Percentiles rank a stretch among this genome's conserved stretches.
These are phyloP conservation scores for Harpagoxenus sublaevis DNA, from an alignment of 2,888 invertebrate species.

Conservation along the genomic window DNA sequence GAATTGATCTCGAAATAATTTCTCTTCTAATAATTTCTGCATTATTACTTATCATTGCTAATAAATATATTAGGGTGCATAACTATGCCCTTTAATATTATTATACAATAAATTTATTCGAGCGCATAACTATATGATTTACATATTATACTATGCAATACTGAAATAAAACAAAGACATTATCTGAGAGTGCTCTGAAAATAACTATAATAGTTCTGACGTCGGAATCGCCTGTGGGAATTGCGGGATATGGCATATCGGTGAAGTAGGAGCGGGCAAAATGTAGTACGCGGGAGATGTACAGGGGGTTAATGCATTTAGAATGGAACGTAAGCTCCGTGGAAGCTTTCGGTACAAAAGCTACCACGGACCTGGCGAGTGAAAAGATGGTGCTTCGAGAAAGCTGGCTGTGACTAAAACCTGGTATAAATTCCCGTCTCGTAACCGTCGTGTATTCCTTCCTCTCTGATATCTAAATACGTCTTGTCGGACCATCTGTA, in stretches of 20 bases:
- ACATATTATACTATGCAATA: not conserved
- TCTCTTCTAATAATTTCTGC: not conserved
- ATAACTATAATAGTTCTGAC: conserved; percentile 74
- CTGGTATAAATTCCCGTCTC: conserved; percentile 44
- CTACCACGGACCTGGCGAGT: conserved; percentile 16
- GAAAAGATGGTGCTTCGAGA: conserved; percentile 33
- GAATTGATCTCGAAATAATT: not conserved
- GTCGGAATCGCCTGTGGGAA: conserved; percentile 59
- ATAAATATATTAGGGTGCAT: not conserved
- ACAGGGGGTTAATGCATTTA: conserved; percentile 77
- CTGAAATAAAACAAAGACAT: conserved; percentile 29
- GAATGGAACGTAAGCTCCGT: conserved; percentile 73
- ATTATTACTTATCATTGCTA: not conserved
- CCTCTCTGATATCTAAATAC: conserved; percentile 18
- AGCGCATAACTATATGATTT: not conserved
- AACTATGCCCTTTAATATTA: too few relatives aligned
- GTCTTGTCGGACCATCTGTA: conserved; percentile 23
- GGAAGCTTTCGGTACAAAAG: conserved; percentile 63
- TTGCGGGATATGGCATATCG: conserved; percentile 44
- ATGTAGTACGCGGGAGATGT: conserved; percentile 29
- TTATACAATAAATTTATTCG: too few relatives aligned
- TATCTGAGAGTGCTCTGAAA: conserved; percentile 49
- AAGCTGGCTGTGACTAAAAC: conserved; percentile 53
- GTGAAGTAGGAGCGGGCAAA: conserved; percentile 59
- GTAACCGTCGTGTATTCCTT: conserved; percentile 27